Percentiles rank a stretch among this genome's conserved stretches.
phyloP scores from a whole-genome alignment of 1,140 invertebrate species.

The Drosophila nigrodunni region DNA sequence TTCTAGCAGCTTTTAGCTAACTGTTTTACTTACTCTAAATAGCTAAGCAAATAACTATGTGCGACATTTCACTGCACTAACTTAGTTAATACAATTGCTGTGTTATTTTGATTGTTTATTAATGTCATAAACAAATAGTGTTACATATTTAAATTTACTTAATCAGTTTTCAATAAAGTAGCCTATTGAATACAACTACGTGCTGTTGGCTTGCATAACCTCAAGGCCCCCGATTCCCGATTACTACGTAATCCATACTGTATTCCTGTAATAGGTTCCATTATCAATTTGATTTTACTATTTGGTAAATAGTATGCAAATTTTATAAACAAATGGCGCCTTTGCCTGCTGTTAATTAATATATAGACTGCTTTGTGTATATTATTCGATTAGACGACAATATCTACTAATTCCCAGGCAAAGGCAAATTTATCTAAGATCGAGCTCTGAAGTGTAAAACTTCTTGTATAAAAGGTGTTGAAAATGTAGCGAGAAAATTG shows the following conservation, averaged over 20 bases:
- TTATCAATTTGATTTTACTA: slow-evolving; percentile 30
- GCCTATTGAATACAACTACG: neutral
- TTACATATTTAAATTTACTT: neutral
- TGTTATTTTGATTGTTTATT: neutral
- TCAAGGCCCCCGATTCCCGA: slow-evolving; percentile 21
- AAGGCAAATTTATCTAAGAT: neutral
- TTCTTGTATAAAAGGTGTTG: too few relatives aligned
- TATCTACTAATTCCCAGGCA: neutral
- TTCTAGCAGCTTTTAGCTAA: slow-evolving; percentile 53
- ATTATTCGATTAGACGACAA: slow-evolving; percentile 2
- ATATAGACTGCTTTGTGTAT: slow-evolving; percentile 1
- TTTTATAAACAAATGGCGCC: slow-evolving; percentile 19
- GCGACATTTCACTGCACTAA: neutral
- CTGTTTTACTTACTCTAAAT: slow-evolving; percentile 47
- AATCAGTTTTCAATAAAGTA: slow-evolving; percentile 11
- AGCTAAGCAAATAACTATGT: slow-evolving; percentile 2
- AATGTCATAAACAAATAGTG: neutral
- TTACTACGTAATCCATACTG: slow-evolving; percentile 24
- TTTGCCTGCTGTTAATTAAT: slow-evolving; percentile 24
- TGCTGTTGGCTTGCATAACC: slow-evolving; percentile 27
- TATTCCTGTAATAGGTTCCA: slow-evolving; percentile 25
- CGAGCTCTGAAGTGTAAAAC: too few relatives aligned
- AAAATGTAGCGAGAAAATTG: too few relatives aligned
- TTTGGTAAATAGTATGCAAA: slow-evolving; percentile 14
- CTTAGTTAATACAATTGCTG: neutral